Evolutionary conservation across 2,113 vertebrate species (phyloP), one percentile per base, ranked within the genome.

Genomic region (Chroicocephalus ridibundus): DNA sequence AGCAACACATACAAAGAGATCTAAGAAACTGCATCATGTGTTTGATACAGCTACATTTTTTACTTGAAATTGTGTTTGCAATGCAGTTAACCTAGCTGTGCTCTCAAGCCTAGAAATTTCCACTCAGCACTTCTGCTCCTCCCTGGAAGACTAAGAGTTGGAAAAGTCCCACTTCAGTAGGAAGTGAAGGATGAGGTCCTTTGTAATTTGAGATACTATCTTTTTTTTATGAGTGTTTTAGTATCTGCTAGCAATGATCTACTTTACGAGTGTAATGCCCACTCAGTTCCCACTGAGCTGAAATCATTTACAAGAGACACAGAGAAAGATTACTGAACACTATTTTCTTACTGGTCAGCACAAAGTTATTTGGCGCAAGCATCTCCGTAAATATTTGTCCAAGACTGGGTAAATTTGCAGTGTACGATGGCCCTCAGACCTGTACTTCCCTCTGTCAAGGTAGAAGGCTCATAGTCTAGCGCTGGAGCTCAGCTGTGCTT

Each of bases 381-480:
- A 94, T 90, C 75, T 97, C 81, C 20, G 95, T 96, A 97, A 98
- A 98, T 98, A 97, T 98, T 98, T 98, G 96, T 88, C 93, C 96
- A 96, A 84, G 86, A 65, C 95, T 97, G 93, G 93, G 98, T 97
- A 98, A 98, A 98, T 96, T 97, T 96, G 88, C 88, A 86, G 92
- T 95, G 90, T 90, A 92, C 68, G 25, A 97, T 91, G 96, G 97
- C 93, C 97, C 85, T 96, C 87, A 92, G 95, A 92, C 79, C 86
- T 77, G 51, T 57, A 88, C 60, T 93, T 95, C 91, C 66, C 93
- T 69, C 90, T 92, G 13, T 74, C 93, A 86, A 93, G 82, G 58
- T 47, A 42, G 94, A 78, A 74, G 92, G 83, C 71, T 82, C 88
- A 93, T 62, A 97, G 89, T 93, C 94, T 83, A 78, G 70, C 32